Evolutionary conservation across 2,888 invertebrate genomes (phyloP).

Genomic region (Urechis unicinctus): DNA sequence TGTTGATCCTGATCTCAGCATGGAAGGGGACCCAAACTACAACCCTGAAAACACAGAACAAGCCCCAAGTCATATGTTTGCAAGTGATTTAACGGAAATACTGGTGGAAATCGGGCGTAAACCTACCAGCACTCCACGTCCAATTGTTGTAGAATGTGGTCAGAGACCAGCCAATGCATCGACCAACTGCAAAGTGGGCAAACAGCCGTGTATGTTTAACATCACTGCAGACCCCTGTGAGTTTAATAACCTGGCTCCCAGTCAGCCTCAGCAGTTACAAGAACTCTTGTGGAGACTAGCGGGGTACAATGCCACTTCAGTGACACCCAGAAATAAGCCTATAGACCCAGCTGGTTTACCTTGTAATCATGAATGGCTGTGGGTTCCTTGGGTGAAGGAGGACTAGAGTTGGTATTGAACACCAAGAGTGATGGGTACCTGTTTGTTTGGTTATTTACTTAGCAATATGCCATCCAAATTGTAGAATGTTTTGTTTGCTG

Average conservation of each 20-base stretch:
- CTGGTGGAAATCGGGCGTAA: background rate
- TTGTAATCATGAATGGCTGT: conserved; percentile 69
- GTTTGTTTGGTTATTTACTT: no score
- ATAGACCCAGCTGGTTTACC: conserved; percentile 69
- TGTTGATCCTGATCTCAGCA: no score
- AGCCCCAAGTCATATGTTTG: background rate
- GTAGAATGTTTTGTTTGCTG: no score
- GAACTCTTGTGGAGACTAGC: conserved; percentile 2
- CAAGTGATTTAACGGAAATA: background rate
- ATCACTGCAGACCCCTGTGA: conserved; percentile 82
- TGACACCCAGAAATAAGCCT: conserved; percentile 67
- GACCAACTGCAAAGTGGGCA: background rate
- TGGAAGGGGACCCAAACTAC: no score
- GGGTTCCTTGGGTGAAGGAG: conserved; percentile 55
- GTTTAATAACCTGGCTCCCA: conserved; percentile 57
- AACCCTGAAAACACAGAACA: background rate
- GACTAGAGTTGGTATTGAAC: no score
- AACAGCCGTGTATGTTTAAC: conserved; percentile 71
- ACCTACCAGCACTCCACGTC: background rate
- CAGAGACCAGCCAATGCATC: background rate
- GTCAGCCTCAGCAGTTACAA: conserved; percentile 7
- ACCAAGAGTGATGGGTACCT: no score
- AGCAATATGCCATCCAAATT: no score
- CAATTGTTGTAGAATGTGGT: background rate
- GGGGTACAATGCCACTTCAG: conserved; percentile 61